Base-by-base conservation (phyloP, 2,113 vertebrate genomes). In the Grammomys dolichurus region DNA sequence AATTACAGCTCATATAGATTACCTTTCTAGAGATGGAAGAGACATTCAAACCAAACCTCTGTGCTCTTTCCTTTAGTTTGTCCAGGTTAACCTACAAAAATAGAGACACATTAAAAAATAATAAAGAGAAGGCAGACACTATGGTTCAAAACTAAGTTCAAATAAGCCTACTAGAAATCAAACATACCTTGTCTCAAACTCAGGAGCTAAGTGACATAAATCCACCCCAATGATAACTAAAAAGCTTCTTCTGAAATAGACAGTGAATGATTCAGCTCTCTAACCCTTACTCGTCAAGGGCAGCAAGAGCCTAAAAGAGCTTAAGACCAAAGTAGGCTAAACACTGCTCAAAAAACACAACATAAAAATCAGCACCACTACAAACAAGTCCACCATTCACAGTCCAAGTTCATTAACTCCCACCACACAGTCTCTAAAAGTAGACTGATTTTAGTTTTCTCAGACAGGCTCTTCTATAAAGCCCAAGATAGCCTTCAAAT, bases 21-120 rank as follows among this genome's bases (percentile, higher is more conserved):
- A 99, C 99, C 99, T 99, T 99, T 94, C 99, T 99, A 97, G 99
- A 99, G 95, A 99, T 98, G 6, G 99, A 99, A 26, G 99, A 99
- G 67, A 99, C 99, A 46, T 99, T 99, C 98, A 99, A 96, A 77
- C 99, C 99, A 89, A 99, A 99, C 95, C 99, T 98, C 63, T 99
- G 99, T 48, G 99, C 99, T 95, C 99, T 99, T 96, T 99, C 99
- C 98, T 99, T 99, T 96, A 99, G 98, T 91, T 99, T 99, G 73
- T 99, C 99, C 46, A 99, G 95, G 93, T 98, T 99, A 88, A 99
- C 98, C 99, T 99, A 96, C 3, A 96, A 96, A 94, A 91, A 95
- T 0, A 92, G 19, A 11, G n/a, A 86, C 16, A 76, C 48, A 48
- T 24, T 58, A 31, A 96, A 91, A 90, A 95, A 82, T 4, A 76